A percentile compares a stretch with the other conserved stretches of the same genome.
Evolutionary conservation across 2,113 vertebrate genomes (phyloP).

Genomic region (Eclectus roratus): DNA sequence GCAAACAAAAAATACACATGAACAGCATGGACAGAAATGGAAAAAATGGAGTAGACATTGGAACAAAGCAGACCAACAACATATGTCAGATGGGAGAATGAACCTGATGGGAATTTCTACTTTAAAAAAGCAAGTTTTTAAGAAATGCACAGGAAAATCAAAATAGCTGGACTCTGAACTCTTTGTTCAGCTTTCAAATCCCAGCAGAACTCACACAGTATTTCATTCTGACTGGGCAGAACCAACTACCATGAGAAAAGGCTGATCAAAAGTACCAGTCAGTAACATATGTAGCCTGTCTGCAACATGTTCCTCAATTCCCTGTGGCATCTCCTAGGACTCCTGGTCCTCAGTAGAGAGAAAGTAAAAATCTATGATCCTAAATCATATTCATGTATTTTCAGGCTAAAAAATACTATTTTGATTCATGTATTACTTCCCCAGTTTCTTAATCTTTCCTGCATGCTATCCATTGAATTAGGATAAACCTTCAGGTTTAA

Average conservation of each 20-base stretch:
- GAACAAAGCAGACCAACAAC: not conserved
- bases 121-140: not conserved
- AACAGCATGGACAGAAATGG: not conserved
- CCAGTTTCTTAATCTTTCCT: not conserved
- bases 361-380: not conserved
- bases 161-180: not conserved
- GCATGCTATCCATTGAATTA: not conserved
- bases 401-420: not conserved
- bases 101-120: not conserved
- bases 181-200: not conserved
- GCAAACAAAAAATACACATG: not conserved
- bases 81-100: not conserved
- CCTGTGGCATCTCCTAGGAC: not conserved
- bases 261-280: not conserved
- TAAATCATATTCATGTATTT: not conserved
- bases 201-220: not conserved
- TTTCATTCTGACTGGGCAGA: not conserved
- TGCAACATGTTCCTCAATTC: not conserved
- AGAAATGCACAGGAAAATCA: not conserved
- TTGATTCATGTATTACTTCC: not conserved
- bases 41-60: not conserved
- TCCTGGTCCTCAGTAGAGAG: not conserved
- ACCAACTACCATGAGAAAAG: not conserved
- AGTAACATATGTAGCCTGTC: not conserved
- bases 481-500: not conserved